A percentile compares a stretch with the other conserved stretches of the same genome.
Evolutionary conservation across 2,113 vertebrate species (phyloP).

Genomic region (Motacilla tschutschensis): DNA sequence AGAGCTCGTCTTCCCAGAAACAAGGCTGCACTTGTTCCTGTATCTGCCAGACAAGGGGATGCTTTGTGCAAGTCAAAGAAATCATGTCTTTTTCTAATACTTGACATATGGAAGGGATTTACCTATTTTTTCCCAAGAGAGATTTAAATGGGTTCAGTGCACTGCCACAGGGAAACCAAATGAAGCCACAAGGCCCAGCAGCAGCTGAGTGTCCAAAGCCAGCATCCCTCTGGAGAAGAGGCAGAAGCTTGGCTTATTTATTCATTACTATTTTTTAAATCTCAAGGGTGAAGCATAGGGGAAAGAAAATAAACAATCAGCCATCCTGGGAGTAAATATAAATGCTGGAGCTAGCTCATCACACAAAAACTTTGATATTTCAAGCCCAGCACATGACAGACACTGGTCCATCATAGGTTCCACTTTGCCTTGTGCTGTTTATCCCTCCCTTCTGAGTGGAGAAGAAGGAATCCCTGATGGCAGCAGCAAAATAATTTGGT

Average conservation of each 20-base stretch:
- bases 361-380: background rate
- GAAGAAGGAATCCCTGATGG: background rate
- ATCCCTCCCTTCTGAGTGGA: background rate
- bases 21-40: slow-evolving; percentile 45
- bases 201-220: background rate
- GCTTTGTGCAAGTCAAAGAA: slow-evolving; percentile 21
- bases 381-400: background rate
- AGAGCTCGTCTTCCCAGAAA: background rate
- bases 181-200: background rate
- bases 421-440: background rate
- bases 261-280: background rate
- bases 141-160: background rate
- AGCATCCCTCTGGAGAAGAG: background rate
- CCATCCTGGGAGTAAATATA: background rate
- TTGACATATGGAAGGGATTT: slow-evolving; percentile 37
- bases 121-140: slow-evolving; percentile 3
- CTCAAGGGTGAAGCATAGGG: background rate
- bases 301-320: background rate
- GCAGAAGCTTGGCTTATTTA: background rate
- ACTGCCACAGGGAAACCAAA: background rate
- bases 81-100: background rate
- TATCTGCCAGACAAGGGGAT: background rate
- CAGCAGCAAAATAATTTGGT: background rate
- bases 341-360: background rate
- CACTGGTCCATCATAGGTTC: background rate